phyloP scores from a whole-genome alignment of 2,888 invertebrate genomes.

The Chymomyza fuscimana region DNA sequence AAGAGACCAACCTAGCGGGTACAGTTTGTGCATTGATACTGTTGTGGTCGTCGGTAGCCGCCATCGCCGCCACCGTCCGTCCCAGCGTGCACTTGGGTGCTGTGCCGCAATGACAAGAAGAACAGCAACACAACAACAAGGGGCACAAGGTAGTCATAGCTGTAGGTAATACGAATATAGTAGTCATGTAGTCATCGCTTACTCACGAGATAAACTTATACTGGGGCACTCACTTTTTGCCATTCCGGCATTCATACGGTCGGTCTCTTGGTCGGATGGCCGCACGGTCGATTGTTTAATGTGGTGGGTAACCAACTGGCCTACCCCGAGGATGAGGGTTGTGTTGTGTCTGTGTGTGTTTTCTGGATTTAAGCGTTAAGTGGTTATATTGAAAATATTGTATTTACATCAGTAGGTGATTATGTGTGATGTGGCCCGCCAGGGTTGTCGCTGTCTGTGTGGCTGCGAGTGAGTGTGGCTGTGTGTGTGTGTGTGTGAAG shows the following conservation, averaged over 20 bases:
- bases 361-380: conserved; percentile 74
- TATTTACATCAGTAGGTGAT: conserved; percentile 75
- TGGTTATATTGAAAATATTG: conserved; percentile 76
- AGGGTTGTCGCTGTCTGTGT: conserved; percentile 19
- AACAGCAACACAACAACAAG: conserved; percentile 18
- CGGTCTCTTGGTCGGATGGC: neutral
- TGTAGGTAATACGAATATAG: conserved; percentile 19
- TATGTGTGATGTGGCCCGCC: conserved; percentile 42
- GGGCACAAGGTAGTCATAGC: conserved; percentile 39
- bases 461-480: neutral
- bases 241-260: neutral
- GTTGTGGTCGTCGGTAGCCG: conserved; percentile 69
- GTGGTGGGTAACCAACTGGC: conserved; percentile 41
- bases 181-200: conserved; percentile 31
- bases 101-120: conserved; percentile 46
- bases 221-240: conserved; percentile 11
- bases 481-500: conserved; percentile 23
- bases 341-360: conserved; percentile 37
- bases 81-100: conserved; percentile 52
- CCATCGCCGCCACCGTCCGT: conserved; percentile 40
- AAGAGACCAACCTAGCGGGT: conserved; percentile 50
- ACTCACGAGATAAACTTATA: conserved; percentile 38
- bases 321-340: conserved; percentile 51
- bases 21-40: conserved; percentile 78
- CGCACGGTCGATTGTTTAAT: neutral